Conservation (phyloP, 2,888 invertebrate genomes). For the Dioctria linearis region DNA sequence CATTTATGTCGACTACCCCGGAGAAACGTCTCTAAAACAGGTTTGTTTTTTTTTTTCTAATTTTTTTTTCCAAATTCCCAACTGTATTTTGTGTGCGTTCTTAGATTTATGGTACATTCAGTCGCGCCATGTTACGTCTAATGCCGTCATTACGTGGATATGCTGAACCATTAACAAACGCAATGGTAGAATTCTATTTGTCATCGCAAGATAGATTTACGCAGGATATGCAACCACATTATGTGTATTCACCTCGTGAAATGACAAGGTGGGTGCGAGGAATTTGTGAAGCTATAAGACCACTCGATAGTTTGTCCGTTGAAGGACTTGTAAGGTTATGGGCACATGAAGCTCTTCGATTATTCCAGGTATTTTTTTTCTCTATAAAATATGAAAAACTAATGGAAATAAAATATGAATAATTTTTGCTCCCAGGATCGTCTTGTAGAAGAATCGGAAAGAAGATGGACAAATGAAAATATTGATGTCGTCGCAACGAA, state of each 20-base stretch:
- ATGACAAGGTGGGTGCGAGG: slow-evolving; percentile 99
- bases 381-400: not conserved
- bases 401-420: not conserved
- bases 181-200: slow-evolving; percentile 99
- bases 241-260: slow-evolving; percentile 98
- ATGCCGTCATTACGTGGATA: slow-evolving; percentile 93
- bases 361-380: slow-evolving; percentile 81
- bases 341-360: slow-evolving; percentile 98
- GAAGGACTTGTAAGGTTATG: slow-evolving; percentile 98
- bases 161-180: slow-evolving; percentile 96
- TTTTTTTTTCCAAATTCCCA: not conserved
- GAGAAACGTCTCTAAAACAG: slow-evolving; percentile 96
- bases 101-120: slow-evolving; percentile 98
- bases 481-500: slow-evolving; percentile 93
- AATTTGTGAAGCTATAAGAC: slow-evolving; percentile 98
- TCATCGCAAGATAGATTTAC: slow-evolving; percentile 98
- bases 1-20: slow-evolving; percentile 99
- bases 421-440: slow-evolving; percentile 74
- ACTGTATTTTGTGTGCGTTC: slow-evolving; percentile 59
- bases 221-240: slow-evolving; percentile 99
- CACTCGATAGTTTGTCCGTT: slow-evolving; percentile 90
- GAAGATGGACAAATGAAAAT: slow-evolving; percentile 98
- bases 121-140: slow-evolving; percentile 96
- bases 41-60: slow-evolving; percentile 65
- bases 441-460: slow-evolving; percentile 93